These are phyloP conservation scores for Delphinus delphis DNA, from an alignment of 2,113 vertebrate species.

Conservation along the genomic window DNA sequence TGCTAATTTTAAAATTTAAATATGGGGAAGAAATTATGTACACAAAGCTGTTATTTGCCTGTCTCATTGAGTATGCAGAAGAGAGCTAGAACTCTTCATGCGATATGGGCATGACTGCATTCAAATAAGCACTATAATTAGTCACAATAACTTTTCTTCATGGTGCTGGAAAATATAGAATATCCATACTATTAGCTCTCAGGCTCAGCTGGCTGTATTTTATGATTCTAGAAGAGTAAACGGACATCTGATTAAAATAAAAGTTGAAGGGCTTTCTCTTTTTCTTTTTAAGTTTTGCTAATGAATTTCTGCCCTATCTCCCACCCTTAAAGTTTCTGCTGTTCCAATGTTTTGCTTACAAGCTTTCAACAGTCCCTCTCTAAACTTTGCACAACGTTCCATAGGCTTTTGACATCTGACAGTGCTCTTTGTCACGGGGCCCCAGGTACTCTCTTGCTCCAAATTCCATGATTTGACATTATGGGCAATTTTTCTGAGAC, in stretches of 20 bases:
- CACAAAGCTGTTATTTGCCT: constrained; percentile 20
- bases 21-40: background rate
- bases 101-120: background rate
- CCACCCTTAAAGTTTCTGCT: no score
- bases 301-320: background rate
- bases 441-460: background rate
- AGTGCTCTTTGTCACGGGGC: background rate
- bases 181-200: background rate
- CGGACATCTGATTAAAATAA: background rate
- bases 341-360: background rate
- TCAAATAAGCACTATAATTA: background rate
- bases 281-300: background rate
- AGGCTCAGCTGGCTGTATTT: background rate
- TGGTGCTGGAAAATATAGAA: background rate
- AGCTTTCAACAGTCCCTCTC: background rate
- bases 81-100: background rate
- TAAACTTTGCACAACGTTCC: background rate
- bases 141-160: background rate
- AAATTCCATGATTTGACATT: background rate
- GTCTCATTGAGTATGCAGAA: background rate
- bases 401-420: background rate
- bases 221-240: background rate
- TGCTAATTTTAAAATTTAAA: constrained; percentile 60
- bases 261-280: background rate
- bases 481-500: background rate